Base-by-base conservation (phyloP, 2,113 vertebrate genomes). In the Paratilapia polleni region DNA sequence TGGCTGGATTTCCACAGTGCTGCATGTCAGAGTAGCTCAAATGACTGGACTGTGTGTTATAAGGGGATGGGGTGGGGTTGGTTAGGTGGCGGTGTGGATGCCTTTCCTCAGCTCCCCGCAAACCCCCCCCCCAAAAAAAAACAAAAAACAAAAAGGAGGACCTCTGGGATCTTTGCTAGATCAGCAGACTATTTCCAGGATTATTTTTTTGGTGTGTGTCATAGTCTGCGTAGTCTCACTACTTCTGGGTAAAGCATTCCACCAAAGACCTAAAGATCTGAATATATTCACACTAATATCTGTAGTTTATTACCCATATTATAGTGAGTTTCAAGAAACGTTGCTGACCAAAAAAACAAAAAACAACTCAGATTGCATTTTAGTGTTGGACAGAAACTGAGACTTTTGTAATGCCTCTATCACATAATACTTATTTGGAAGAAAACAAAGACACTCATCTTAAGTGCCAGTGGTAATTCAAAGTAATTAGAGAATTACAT, bases 31-130 rank as follows among this genome's bases (percentile, higher is more conserved):
- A 64, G 74, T 82, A 34, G 89, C 86, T 91, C 75, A 26, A 62
- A 87, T 90, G 87, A 88, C 85, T 38, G 38, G 47, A 24, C 75
- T 82, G 78, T 78, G 75, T 86, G 54, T 81, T 73, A 80, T 52
- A 43, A 54, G 59, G 49, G 22, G n/a, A 49, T 58, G 14, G 24
- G 82, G 74, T n/a, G 58, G 41, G 43, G 36, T 59, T 26, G 43
- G 36, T 59, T 26, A 8, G 1, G 43, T 70, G 43, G 43, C 20
- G 56, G 60, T 22, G 43, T 62, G n/a, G 58, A 61, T 64, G 15
- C 56, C 28, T 77, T 41, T 24, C 13, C 14, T 78, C 77, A 41
- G 43, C 62, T 82, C 63, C 26, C 5, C 13, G 2, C 36, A 36
- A 31, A 31, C 2, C 3, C 36, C 4, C 36, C 36, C 5, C 6